These are phyloP conservation scores for Dipus sagitta DNA, from an alignment of 2,797 vertebrate genomes.

Conservation along the genomic window DNA sequence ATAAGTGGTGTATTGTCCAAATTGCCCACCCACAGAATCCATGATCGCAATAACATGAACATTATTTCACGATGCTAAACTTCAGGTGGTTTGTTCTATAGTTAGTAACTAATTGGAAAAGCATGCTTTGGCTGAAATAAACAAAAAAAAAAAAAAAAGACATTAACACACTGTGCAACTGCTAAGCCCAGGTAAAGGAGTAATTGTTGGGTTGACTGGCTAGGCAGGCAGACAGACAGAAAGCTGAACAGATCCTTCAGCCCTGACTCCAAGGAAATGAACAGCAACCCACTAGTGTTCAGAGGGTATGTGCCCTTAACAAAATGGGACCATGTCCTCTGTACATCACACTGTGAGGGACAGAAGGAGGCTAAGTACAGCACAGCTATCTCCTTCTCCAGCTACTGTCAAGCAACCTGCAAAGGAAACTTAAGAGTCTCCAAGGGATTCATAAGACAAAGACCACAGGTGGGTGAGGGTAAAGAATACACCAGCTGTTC, in stretches of 20 bases:
- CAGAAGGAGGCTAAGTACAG: constrained; percentile 36
- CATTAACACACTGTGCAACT: neutral
- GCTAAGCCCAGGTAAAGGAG: neutral
- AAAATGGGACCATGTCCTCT: neutral
- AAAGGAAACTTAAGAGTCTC: constrained; percentile 58
- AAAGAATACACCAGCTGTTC: neutral
- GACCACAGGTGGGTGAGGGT: neutral
- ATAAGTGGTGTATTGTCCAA: neutral
- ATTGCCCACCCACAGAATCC: neutral
- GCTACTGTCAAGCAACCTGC: constrained; percentile 54
- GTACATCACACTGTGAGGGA: constrained; percentile 22
- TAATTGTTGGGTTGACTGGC: neutral
- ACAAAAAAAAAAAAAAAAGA: neutral
- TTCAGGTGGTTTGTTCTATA: neutral
- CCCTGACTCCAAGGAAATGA: neutral
- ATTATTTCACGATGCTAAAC: neutral
- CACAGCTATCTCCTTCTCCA: constrained; percentile 50
- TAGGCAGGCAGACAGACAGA: neutral
- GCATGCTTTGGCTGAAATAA: neutral
- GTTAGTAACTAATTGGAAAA: constrained; percentile 1
- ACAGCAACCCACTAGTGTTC: neutral
- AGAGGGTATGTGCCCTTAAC: constrained; percentile 35
- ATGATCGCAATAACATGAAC: neutral
- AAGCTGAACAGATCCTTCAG: neutral
- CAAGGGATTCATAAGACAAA: constrained; percentile 59